Evolutionary conservation across 2,888 invertebrate genomes (phyloP), one percentile per base, ranked within the genome.

Genomic region (Latrodectus hesperus): DNA sequence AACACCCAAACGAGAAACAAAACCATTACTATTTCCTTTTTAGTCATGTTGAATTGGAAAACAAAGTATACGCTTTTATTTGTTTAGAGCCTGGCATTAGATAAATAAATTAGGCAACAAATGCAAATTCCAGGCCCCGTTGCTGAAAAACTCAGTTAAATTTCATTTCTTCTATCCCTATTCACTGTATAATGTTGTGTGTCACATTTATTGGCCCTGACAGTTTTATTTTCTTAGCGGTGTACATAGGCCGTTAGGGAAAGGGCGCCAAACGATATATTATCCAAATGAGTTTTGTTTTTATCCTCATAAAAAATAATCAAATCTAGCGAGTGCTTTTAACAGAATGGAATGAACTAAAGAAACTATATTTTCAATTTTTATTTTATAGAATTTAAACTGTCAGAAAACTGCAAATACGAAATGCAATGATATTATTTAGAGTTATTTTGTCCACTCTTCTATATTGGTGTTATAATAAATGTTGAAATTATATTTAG

Each of bases 221-320:
- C 60, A 60, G 14, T 60, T 60, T 60, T 60, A 60, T 60, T n/a
- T 60, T 60, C 12, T n/a, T 12, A 60, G n/a, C n/a, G 12, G 60
- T 14, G 10, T 11, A 60, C n/a, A n/a, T n/a, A 60, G 14, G n/a
- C 60, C 60, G n/a, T 60, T 60, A 60, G 60, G 60, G 60, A 60
- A n/a, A 60, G 12, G 38, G n/a, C 6, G n/a, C 60, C 12, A n/a
- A 60, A 11, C 60, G 60, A 60, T 60, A 60, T 60, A 60, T 60
- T 60, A 60, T 60, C 60, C 60, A 60, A 60, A 60, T 60, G 8
- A 60, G 60, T 60, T 60, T 60, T 60, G 60, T 60, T 60, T 60
- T 60, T n/a, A n/a, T 16, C 6, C 0, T 16, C 12, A 60, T 16
- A 11, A 60, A 16, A 60, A 60, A 60, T 4, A 60, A 60, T 60